Evolutionary conservation across 1,140 invertebrate genomes (phyloP), one percentile per base, ranked within the genome.

Genomic region (Drosophila rufa): DNA sequence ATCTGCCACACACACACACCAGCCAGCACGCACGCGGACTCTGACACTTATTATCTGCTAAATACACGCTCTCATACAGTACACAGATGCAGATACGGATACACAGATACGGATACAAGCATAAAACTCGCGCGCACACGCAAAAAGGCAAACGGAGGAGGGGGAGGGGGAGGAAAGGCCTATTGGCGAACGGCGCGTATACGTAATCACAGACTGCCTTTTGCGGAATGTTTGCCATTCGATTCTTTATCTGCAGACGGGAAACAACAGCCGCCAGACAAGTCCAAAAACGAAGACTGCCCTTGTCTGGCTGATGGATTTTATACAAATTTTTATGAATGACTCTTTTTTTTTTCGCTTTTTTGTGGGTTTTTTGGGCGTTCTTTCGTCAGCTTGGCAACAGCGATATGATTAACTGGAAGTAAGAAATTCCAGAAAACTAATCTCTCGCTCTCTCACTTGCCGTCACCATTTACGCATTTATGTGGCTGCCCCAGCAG

Each of bases 241-340:
- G 61, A 76, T 68, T 67, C 53, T 48, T 68, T 77, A 77, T 77
- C 75, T 68, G 48, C 56, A 77, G 74, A 77, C 74, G 47, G 56
- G n/a, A 61, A 67, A 59, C 53, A 65, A 50, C 42, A 65, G 64
- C 46, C 19, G 25, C 27, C 66, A 71, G 69, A 71, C 69, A 71
- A 30, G 14, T 15, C 33, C 17, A 69, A 42, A 71, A 40, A 5
- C 9, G 15, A 57, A 67, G 42, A 19, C 45, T 47, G 33, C 48
- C 43, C 65, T 33, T 70, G 66, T 50, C 69, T 71, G 66, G 2
- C 53, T 36, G 65, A 40, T 17, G 15, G 3, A 56, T 30, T 46
- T 68, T 40, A 48, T 14, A 70, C 40, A 76, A 42, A 46, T 64
- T 75, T 77, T 60, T 56, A 47, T 77, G 75, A 77, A 77, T 77